Conservation (phyloP, 2,797 vertebrate genomes). For the Pangasius djambal region DNA sequence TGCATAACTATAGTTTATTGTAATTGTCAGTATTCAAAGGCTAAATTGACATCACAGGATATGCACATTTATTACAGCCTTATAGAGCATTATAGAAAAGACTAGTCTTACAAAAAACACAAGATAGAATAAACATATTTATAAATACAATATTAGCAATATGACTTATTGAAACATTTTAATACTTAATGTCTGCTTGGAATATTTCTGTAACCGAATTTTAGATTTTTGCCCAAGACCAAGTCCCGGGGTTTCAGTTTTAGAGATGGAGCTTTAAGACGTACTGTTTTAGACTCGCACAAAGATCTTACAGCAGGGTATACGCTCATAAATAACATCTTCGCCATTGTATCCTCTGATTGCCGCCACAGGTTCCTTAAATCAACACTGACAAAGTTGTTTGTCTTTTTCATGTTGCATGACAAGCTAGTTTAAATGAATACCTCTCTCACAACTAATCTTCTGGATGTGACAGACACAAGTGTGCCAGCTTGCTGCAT, state of each 20-base stretch:
- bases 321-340: background rate
- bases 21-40: conserved; percentile 48
- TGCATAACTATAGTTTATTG: conserved; percentile 46
- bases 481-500: background rate
- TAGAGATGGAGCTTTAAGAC: background rate
- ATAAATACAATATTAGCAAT: conserved; percentile 55
- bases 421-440: background rate
- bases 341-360: background rate
- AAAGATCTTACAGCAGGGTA: conserved; percentile 9
- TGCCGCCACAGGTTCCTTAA: background rate
- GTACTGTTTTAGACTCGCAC: background rate
- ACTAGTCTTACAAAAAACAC: conserved; percentile 48
- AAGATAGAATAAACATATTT: conserved; percentile 38
- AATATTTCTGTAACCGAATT: conserved; percentile 16
- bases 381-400: background rate
- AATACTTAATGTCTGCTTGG: conserved; percentile 3
- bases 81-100: conserved; percentile 54
- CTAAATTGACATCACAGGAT: conserved; percentile 50
- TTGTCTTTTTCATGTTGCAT: background rate
- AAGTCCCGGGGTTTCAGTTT: background rate
- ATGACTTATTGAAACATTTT: conserved; percentile 29
- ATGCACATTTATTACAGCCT: conserved; percentile 52
- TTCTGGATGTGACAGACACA: background rate
- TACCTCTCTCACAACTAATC: background rate
- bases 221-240: background rate